Evolutionary conservation across 1,140 invertebrate species (phyloP).

Genomic region (Meteorus sp.): DNA sequence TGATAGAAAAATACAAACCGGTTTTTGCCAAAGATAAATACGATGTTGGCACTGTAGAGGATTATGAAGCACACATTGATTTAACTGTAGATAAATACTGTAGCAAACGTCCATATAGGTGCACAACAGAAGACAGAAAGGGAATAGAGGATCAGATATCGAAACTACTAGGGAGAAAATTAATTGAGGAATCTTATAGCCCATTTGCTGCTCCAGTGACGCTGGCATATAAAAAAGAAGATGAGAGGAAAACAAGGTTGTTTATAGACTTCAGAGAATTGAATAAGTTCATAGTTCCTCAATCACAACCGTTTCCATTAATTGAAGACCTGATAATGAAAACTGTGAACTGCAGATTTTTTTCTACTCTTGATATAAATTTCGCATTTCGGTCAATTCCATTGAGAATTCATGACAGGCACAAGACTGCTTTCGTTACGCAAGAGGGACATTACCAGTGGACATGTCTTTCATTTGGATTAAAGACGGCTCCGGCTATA

Average conservation of each 20-base stretch:
- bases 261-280: slow-evolving; percentile 39
- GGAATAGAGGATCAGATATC: slow-evolving; percentile 42
- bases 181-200: slow-evolving; percentile 42
- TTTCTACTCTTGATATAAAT: slow-evolving; percentile 41
- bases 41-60: slow-evolving; percentile 32
- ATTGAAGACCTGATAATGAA: slow-evolving; percentile 39
- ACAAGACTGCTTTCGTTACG: slow-evolving; percentile 28
- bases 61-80: slow-evolving; percentile 41
- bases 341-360: slow-evolving; percentile 36
- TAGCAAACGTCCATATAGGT: slow-evolving; percentile 41
- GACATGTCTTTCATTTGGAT: no score
- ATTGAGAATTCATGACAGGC: slow-evolving; percentile 19
- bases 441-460: slow-evolving; percentile 31
- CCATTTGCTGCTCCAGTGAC: slow-evolving; percentile 41
- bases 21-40: slow-evolving; percentile 42
- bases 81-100: slow-evolving; percentile 38
- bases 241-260: slow-evolving; percentile 35
- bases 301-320: slow-evolving; percentile 36
- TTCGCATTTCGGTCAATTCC: slow-evolving; percentile 44
- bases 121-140: slow-evolving; percentile 35
- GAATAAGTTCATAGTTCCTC: slow-evolving; percentile 41
- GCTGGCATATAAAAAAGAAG: slow-evolving; percentile 42
- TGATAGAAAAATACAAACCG: slow-evolving; percentile 36
- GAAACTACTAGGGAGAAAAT: slow-evolving; percentile 34
- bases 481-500: slow-evolving; percentile 32